Evolutionary conservation across 2,113 vertebrate genomes (phyloP).

Genomic region (Gobio gobio): DNA sequence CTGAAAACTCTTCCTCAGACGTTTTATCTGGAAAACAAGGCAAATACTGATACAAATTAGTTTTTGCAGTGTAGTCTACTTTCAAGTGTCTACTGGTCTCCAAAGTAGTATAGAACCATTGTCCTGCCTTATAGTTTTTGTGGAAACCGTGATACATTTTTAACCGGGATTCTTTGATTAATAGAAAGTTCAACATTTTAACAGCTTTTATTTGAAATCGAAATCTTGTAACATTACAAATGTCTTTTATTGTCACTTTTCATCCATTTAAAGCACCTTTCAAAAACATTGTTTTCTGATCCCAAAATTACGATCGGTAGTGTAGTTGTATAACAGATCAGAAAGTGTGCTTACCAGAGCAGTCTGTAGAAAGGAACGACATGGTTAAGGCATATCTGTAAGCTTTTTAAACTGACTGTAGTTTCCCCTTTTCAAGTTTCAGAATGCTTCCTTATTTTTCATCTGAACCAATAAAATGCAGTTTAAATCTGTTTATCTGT

Average conservation of each 20-base stretch:
- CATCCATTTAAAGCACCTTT: not conserved
- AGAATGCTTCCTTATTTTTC: not conserved
- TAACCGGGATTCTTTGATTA: not conserved
- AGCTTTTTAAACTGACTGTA: not conserved
- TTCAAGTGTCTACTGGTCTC: no score
- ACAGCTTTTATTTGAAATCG: not conserved
- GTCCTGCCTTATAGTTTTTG: no score
- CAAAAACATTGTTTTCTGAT: not conserved
- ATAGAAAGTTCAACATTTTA: not conserved
- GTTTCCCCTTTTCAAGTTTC: conserved; percentile 32
- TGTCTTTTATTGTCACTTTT: not conserved
- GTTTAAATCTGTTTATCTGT: not conserved
- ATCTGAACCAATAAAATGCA: not conserved
- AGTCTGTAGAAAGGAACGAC: not conserved
- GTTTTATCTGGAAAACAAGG: no score
- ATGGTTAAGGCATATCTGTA: not conserved
- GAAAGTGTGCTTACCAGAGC: conserved; percentile 21
- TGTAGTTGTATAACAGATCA: not conserved
- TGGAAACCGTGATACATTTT: no score
- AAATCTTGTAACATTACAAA: not conserved
- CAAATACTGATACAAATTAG: no score
- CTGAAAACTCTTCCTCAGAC: no score
- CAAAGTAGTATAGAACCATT: no score
- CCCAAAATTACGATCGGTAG: no score
- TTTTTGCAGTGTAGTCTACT: no score